Evolutionary conservation across 2,797 vertebrate species (phyloP), one percentile per base, ranked within the genome.

Genomic region (Eulemur coronatus): DNA sequence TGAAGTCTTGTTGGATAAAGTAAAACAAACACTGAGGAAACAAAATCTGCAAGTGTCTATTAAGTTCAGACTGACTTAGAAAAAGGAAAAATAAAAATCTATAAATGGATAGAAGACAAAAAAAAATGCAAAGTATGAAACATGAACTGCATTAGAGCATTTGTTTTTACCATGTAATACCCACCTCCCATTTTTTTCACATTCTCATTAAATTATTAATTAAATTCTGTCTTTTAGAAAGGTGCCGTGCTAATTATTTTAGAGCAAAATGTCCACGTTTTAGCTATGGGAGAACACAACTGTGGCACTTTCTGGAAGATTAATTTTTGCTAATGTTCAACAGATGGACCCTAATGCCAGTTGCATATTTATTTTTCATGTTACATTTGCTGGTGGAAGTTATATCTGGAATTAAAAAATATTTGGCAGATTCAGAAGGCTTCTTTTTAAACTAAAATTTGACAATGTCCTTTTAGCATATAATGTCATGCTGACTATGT

Each of bases 381-480:
- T 76, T 90, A 57, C 30, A 79, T 93, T 95, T 95, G 72, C 52
- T 33, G 33, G 61, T 78, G 50, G 57, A 79, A 89, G 46, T 73
- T 85, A 67, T 95, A 91, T 91, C 33, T 91, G 41, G 88, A 82
- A 50, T 91, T 94, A 50, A 94, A 79, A 96, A 84, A 38, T 61
- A 92, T 73, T 89, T 94, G 81, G 28, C 84, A 96, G 57, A 57
- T 75, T 90, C 50, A 81, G 65, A 91, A 72, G n/a, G 48, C 59
- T 52, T 13, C 24, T 38, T 88, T 91, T 89, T 14, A 80, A 50
- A 35, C 65, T 78, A 41, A 96, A 93, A 92, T 94, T 73, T 94
- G 73, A 97, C 81, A 90, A 50, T 95, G 78, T 81, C 78, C 18
- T 95, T 95, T 96, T 89, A 91, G 55, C 33, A 50, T 91, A 89